Evolutionary conservation across 2,888 invertebrate species (phyloP).

Genomic region (Melipona bicolor): DNA sequence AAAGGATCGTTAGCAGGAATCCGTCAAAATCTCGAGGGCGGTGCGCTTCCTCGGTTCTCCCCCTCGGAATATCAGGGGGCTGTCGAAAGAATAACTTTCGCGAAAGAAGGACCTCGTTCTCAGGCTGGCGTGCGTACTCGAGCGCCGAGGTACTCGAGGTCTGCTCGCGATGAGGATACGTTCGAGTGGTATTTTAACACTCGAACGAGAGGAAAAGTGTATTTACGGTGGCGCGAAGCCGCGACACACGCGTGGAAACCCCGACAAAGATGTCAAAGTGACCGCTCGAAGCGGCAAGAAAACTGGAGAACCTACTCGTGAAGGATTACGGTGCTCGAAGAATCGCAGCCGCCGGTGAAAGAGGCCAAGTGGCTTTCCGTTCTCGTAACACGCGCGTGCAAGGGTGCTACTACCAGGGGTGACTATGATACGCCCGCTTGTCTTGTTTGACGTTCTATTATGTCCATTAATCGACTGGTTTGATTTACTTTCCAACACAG

Average conservation of each 20-base stretch:
- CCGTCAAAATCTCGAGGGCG: background rate
- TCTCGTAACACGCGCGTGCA: conserved; percentile 4
- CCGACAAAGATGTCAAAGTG: conserved; percentile 41
- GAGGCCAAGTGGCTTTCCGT: conserved; percentile 32
- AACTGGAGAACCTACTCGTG: conserved; percentile 43
- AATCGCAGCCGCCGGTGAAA: conserved; percentile 40
- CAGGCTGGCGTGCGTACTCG: conserved; percentile 7
- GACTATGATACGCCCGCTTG: conserved; percentile 23
- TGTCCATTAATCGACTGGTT: conserved; percentile 32
- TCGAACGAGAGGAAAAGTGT: conserved; percentile 51
- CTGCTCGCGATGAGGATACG: conserved; percentile 36
- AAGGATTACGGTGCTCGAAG: conserved; percentile 56
- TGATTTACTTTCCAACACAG: conserved; percentile 18
- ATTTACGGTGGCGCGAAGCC: conserved; percentile 50
- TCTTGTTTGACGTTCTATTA: conserved; percentile 45
- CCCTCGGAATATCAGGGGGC: background rate
- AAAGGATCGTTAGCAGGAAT: background rate
- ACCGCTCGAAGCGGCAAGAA: conserved; percentile 29
- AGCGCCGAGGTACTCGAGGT: conserved; percentile 30
- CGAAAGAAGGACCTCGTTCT: conserved; percentile 14
- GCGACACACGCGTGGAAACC: conserved; percentile 30
- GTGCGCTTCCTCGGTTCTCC: background rate
- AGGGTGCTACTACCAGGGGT: conserved; percentile 11
- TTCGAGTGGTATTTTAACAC: conserved; percentile 63
- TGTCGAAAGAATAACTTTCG: conserved; percentile 26